These are phyloP conservation scores for Ia io DNA, from an alignment of 2,113 vertebrate genomes.

Conservation along the genomic window DNA sequence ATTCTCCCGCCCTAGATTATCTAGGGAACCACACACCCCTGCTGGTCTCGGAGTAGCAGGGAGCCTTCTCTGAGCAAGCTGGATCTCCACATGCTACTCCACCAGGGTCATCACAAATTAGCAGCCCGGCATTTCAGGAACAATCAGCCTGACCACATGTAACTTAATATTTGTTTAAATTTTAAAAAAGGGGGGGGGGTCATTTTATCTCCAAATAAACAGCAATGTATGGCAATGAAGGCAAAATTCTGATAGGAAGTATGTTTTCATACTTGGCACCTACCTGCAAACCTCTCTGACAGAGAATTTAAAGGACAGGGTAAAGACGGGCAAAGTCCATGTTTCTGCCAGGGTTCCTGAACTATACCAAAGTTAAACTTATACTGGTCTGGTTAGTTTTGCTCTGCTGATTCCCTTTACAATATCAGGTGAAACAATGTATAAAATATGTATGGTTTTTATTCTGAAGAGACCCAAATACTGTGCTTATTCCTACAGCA, in stretches of 20 bases:
- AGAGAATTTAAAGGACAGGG: background rate
- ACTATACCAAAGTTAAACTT: background rate
- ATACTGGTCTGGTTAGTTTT: background rate
- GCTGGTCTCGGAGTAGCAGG: background rate
- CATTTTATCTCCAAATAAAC: slow-evolving; percentile 13
- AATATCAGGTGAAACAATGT: background rate
- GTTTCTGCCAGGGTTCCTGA: background rate
- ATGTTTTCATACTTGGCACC: background rate
- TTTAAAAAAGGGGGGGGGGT: background rate
- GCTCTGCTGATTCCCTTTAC: background rate
- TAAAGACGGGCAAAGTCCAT: background rate
- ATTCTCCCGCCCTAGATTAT: background rate
- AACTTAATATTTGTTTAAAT: background rate
- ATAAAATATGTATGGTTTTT: background rate
- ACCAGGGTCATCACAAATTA: slow-evolving; percentile 4
- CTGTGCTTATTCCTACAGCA: background rate
- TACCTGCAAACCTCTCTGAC: background rate
- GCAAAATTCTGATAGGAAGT: background rate
- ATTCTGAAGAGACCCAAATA: background rate
- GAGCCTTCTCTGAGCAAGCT: background rate
- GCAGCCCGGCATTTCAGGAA: background rate
- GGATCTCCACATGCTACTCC: background rate
- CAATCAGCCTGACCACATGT: background rate
- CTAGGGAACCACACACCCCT: background rate
- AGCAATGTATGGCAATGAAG: background rate